Base-by-base conservation (phyloP, 2,113 vertebrate species). In the Lutjanus erythropterus region DNA sequence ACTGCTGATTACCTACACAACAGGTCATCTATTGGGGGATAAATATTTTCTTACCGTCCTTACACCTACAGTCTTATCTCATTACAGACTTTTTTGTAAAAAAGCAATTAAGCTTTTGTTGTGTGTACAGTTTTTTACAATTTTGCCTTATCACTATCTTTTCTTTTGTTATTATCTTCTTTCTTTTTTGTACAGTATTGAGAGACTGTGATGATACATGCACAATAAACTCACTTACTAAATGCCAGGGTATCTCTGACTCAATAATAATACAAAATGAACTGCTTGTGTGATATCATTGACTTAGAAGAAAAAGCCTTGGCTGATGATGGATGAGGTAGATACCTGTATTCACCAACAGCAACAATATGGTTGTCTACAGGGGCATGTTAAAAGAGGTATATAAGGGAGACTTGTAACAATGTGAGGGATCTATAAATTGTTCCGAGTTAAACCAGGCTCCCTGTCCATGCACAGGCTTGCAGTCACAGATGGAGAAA, bases 401-500 rank as follows among this genome's bases (percentile, higher is more conserved):
- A 33, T 14, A 9, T 52, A 4, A 15, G 39, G 56, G 41, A 33
- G 58, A 64, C 15, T 7, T 69, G 12, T 31, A 56, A 71, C 53
- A 23, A 6, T 0, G 15, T 29, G 49, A n/a, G 1, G 16, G 46
- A 56, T 68, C 65, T 65, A 61, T 80, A 42, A 53, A 71, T 42
- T n/a, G 16, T 11, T 56, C 8, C 25, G 6, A 59, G 33, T 53
- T 49, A 47, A 67, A 64, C n/a, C 33, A 55, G 49, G 60, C 19
- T 65, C 65, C 56, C 14, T 31, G 39, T 65, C 29, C 67, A 21
- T 27, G 65, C 46, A 46, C 21, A 14, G 47, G 21, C n/a, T 6
- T 27, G 46, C 73, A 79, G 23, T 55, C 44, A 27, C 46, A 39
- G 41, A 59, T 53, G 19, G 67, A 56, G 62, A 49, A 80, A 75